These are phyloP conservation scores for Thera obeliscata DNA, from an alignment of 2,888 invertebrate genomes.

Conservation along the genomic window DNA sequence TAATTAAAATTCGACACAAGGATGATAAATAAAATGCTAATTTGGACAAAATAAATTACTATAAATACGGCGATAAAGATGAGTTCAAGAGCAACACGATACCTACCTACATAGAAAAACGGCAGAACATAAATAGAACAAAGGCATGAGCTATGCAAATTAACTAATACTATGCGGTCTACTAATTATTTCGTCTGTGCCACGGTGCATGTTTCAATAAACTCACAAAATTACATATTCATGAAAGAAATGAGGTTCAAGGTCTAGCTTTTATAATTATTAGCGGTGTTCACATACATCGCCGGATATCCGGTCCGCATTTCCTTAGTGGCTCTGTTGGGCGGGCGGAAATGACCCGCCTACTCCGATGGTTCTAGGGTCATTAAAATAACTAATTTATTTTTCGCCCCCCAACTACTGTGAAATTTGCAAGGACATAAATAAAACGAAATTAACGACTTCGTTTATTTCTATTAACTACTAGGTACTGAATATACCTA, in stretches of 20 bases:
- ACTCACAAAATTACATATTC: constrained; percentile 17
- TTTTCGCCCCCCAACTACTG: constrained; percentile 30
- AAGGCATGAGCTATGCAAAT: not conserved
- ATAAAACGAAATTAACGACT: not conserved
- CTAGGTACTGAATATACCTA: not conserved
- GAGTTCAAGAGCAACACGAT: too few species aligned
- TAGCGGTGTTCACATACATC: constrained; percentile 55
- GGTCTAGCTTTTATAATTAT: constrained; percentile 51
- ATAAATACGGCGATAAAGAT: too few species aligned
- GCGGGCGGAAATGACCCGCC: constrained; percentile 49
- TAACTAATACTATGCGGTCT: not conserved
- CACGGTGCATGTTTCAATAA: not conserved
- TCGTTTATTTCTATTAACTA: not conserved
- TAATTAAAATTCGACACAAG: too few species aligned
- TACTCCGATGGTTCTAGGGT: constrained; percentile 34
- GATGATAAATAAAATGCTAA: too few species aligned
- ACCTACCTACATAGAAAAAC: too few species aligned
- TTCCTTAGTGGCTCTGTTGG: constrained; percentile 53
- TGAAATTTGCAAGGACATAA: constrained; percentile 10
- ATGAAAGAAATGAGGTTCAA: constrained; percentile 52
- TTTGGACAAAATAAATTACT: too few species aligned
- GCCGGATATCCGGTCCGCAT: constrained; percentile 71
- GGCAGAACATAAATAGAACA: too few species aligned
- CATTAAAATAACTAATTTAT: constrained; percentile 54
- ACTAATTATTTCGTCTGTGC: too few species aligned